A percentile compares a stretch with the other conserved stretches of the same genome.
These are phyloP conservation scores for Monochamus alternatus DNA, from an alignment of 2,888 invertebrate species.

Conservation along the genomic window DNA sequence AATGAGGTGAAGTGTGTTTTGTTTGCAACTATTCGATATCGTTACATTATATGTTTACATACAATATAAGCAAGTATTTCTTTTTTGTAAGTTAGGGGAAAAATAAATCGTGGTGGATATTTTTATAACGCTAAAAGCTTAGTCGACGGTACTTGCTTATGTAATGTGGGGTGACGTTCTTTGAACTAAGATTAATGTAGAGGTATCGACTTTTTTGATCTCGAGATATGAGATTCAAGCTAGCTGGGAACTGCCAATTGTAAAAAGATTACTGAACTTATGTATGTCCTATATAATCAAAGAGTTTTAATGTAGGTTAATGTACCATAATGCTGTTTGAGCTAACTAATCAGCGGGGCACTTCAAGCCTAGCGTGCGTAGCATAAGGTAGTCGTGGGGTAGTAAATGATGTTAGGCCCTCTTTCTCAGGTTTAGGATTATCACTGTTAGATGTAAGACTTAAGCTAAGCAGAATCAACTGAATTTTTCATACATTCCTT, in stretches of 20 bases:
- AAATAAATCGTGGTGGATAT: constrained; percentile 32
- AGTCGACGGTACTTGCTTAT: constrained; percentile 43
- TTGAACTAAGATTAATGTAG: constrained; percentile 57
- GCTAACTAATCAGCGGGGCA: constrained; percentile 54
- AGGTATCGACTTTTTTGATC: constrained; percentile 66
- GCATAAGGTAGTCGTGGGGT: constrained; percentile 60
- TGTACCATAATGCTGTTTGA: constrained; percentile 66
- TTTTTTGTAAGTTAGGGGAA: constrained; percentile 15
- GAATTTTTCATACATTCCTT: constrained; percentile 59
- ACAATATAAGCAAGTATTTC: constrained; percentile 52
- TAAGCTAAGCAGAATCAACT: constrained; percentile 49
- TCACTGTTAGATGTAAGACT: constrained; percentile 52
- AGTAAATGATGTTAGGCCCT: constrained; percentile 68
- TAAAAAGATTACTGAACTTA: constrained; percentile 69
- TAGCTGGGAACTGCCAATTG: constrained; percentile 72
- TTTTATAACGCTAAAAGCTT: constrained; percentile 35
- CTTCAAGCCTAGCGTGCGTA: constrained; percentile 43
- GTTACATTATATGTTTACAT: constrained; percentile 46
- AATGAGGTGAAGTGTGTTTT: constrained; percentile 65
- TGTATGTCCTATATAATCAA: constrained; percentile 69
- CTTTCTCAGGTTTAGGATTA: constrained; percentile 68
- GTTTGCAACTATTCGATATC: constrained; percentile 61
- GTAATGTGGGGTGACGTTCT: constrained; percentile 48
- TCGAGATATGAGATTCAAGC: constrained; percentile 68
- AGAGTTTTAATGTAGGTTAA: constrained; percentile 67